These are phyloP conservation scores for Tenrec ecaudatus DNA, from an alignment of 2,113 vertebrate genomes.

Conservation along the genomic window DNA sequence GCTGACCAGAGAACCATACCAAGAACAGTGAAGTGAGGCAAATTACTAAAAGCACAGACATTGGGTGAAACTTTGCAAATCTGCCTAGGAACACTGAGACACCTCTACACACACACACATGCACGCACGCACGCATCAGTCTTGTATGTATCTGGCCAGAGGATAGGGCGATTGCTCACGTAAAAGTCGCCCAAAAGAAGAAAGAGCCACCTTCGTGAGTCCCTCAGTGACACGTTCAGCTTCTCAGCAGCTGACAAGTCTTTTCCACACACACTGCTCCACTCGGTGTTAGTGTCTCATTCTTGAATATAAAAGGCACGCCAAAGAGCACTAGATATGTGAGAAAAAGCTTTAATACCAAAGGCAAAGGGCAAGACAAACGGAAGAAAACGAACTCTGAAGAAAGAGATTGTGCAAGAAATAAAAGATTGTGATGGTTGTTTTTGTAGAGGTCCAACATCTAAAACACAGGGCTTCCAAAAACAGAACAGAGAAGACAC, in stretches of 20 bases:
- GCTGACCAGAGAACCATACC: not conserved
- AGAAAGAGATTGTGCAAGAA: not conserved
- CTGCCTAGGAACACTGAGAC: not conserved
- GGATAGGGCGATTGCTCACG: not conserved
- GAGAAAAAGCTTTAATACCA: not conserved
- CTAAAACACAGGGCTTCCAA: not conserved
- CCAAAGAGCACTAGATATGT: not conserved
- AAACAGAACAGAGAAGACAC: not conserved
- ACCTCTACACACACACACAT: not conserved
- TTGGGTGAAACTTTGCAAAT: not conserved
- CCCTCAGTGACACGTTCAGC: not conserved
- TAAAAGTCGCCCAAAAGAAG: not conserved
- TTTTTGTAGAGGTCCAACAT: not conserved
- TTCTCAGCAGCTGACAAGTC: not conserved
- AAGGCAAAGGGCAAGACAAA: conserved; percentile 13
- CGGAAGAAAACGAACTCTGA: conserved; percentile 36
- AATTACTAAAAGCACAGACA: not conserved
- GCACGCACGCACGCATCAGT: not conserved
- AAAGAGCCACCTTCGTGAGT: not conserved
- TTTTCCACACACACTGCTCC: not conserved
- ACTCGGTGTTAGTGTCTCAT: not conserved
- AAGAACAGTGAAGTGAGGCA: not conserved
- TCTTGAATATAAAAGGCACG: not conserved
- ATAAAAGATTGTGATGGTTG: not conserved
- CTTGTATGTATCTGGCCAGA: not conserved